Base-by-base conservation (phyloP, 2,113 vertebrate genomes). In the Microcebus tavaratra region DNA sequence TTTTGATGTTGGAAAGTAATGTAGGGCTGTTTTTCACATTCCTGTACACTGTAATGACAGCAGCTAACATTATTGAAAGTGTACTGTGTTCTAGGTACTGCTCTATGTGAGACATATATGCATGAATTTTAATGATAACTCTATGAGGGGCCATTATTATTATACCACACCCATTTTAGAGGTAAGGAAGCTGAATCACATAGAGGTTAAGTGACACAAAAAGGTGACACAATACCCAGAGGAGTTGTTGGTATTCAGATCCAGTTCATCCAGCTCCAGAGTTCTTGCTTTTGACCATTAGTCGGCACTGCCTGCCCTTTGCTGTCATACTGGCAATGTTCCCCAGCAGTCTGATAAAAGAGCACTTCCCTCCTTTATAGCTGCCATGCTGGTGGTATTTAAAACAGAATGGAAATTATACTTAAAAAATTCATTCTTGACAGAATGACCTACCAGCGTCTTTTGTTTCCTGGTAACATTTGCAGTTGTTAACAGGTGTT, bases 391-490 rank as follows among this genome's bases (percentile, higher is more conserved):
- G 27, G 42, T 3, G n/a, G 13, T 68, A 53, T 67, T 79, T 90
- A 94, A 90, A 91, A 48, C 15, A 92, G 91, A 72, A 23, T 95
- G 50, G 90, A 94, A 84, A 72, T 68, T 75, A 63, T 65, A 79
- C 83, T 89, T 92, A 89, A 92, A 31, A 63, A 59, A 53, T 34
- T n/a, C 17, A 63, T 79, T 89, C 29, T 65, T 96, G 25, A 92
- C 20, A 79, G 50, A 80, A 67, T 73, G 42, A 75, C 42, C 70
- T 70, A 36, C 42, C 23, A 13, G 4, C 65, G 25, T 94, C 14
- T 92, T 85, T 85, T 76, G n/a, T 75, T 93, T 91, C 27, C 34
- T 34, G 11, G 0, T 86, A 65, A 89, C 13, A 90, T 92, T 73
- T 80, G 17, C 29, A 50, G 6, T 0, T 94, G 68, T 75, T 94